Evolutionary conservation across 2,888 invertebrate species (phyloP), one percentile per base, ranked within the genome.

Genomic region (Nephrotoma flavescens): DNA sequence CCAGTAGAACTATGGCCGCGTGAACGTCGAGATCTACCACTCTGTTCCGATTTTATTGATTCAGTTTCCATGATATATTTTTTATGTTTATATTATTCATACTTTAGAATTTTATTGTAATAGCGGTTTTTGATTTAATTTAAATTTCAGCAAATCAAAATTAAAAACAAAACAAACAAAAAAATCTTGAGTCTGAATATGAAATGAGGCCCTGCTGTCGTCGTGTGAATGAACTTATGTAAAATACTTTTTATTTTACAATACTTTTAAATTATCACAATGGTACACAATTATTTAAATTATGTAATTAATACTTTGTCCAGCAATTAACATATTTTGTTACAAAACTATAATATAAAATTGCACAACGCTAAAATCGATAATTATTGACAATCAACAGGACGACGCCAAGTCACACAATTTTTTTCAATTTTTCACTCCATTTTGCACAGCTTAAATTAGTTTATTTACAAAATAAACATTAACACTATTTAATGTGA

Each of bases 11-110:
- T 91, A 89, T 95, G 93, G 89, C 92, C 92, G 71, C 95, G 93
- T 88, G 95, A 95, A 88, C 95, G 93, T 91, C 95, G 93, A 86
- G 95, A 95, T 90, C 96, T 95, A 90, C 96, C 95, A 92, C 97
- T 97, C 90, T 97, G 94, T 92, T 97, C 97, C 87, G 98, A 98
- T 91, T 97, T 95, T 90, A 98, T 95, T 89, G 97, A 97, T 93
- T 98, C 98, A 90, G 97, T 97, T 94, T 98, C 98, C 97, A 97
- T 97, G 42, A 41, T 86, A n/a, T 86, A 45, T 86, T 86, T 86
- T 45, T 41, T 45, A 86, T 86, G 11, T 45, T n/a, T 31, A 52
- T 86, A 47, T 45, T 44, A 86, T 31, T 45, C 44, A 45, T 86
- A 86, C 86, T 84, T 84, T 84, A 42, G 11, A 15, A 42, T 41